Evolutionary conservation across 2,797 vertebrate genomes (phyloP).

Genomic region (Sebastes minor): DNA sequence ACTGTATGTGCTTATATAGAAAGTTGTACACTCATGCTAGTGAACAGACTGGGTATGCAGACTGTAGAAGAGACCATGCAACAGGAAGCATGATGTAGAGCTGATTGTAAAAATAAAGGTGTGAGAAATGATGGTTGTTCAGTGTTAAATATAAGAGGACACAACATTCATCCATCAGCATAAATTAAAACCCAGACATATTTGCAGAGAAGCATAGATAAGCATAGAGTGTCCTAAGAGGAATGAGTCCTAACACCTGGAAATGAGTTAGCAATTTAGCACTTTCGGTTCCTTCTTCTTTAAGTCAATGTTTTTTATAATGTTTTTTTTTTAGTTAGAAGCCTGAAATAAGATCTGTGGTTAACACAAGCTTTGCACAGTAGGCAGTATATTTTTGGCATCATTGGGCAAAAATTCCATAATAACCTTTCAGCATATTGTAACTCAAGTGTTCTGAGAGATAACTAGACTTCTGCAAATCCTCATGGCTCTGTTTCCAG

Average conservation of each 20-base stretch:
- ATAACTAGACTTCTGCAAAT: no score
- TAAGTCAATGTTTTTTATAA: not conserved
- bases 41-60: not conserved
- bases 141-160: not conserved
- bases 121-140: not conserved
- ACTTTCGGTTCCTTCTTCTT: not conserved
- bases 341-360: not conserved
- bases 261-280: not conserved
- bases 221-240: not conserved
- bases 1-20: not conserved
- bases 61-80: not conserved
- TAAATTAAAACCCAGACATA: not conserved
- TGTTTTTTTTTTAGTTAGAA: not conserved
- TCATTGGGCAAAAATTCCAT: no score
- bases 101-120: conserved; percentile 4
- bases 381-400: no score
- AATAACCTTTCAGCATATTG: no score
- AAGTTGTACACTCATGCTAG: not conserved
- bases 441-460: no score
- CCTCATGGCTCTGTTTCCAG: no score
- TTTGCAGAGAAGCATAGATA: no score
- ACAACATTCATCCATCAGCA: not conserved
- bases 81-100: not conserved
- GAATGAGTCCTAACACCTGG: not conserved
- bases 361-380: not conserved